Evolutionary conservation across 2,113 vertebrate genomes (phyloP).

Genomic region (Cyanoramphus novaezelandiae): DNA sequence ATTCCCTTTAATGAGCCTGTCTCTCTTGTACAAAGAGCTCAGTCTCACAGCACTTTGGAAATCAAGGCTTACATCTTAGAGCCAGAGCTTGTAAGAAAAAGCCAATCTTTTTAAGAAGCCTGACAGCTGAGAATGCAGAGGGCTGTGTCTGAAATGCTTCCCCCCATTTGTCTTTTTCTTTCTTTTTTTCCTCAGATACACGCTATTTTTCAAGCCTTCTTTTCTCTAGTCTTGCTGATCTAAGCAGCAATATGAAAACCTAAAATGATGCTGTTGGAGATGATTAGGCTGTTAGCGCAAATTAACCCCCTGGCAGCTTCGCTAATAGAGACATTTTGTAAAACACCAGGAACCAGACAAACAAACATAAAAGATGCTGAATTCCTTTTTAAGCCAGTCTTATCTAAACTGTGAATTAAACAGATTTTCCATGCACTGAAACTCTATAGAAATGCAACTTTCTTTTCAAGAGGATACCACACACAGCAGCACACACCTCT

Average conservation of each 20-base stretch:
- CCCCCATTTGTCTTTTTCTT: background rate
- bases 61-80: background rate
- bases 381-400: background rate
- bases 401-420: background rate
- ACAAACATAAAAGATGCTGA: background rate
- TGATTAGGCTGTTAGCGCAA: conserved; percentile 29
- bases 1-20: background rate
- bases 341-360: conserved; percentile 30
- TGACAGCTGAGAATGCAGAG: conserved; percentile 26
- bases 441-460: background rate
- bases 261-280: background rate
- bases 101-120: background rate
- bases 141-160: background rate
- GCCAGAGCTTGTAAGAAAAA: background rate
- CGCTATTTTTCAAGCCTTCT: background rate
- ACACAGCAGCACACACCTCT: background rate
- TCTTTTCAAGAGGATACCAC: background rate
- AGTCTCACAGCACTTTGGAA: background rate
- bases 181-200: background rate
- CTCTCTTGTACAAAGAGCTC: background rate
- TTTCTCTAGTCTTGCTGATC: conserved; percentile 19
- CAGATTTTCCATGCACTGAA: background rate
- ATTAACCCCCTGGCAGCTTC: conserved; percentile 59
- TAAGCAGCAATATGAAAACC: conserved; percentile 34
- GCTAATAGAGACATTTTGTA: conserved; percentile 40